These are phyloP conservation scores for Pristiophorus japonicus DNA, from an alignment of 2,113 vertebrate species.

Conservation along the genomic window DNA sequence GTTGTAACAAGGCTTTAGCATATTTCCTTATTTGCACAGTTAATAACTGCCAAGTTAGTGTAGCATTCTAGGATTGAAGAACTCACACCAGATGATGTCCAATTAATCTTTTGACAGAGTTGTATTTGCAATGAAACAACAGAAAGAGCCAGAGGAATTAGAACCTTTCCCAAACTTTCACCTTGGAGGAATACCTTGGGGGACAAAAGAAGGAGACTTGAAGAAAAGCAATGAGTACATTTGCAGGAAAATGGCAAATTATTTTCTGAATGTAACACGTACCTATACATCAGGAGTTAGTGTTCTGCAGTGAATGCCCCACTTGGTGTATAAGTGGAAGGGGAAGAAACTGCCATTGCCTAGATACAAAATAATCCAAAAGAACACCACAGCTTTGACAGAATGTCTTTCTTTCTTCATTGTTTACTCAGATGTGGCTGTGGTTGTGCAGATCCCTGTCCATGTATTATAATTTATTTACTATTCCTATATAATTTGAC, in stretches of 20 bases:
- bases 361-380: neutral
- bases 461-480: neutral
- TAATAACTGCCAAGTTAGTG: constrained; percentile 13
- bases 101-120: constrained; percentile 6
- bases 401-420: neutral
- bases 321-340: neutral
- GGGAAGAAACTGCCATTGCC: neutral
- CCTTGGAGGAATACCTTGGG: neutral
- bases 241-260: neutral
- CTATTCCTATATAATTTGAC: neutral
- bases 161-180: neutral
- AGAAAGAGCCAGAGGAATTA: neutral
- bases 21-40: neutral
- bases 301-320: neutral
- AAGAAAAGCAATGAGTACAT: neutral
- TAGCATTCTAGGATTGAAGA: neutral
- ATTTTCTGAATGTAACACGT: neutral
- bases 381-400: neutral
- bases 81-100: neutral
- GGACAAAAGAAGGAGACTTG: neutral
- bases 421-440: neutral
- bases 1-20: neutral
- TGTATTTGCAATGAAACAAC: neutral
- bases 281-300: neutral
- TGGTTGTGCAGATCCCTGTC: neutral